Evolutionary conservation across 2,888 invertebrate species (phyloP), one percentile per base, ranked within the genome.

Genomic region (Polietes domitor): DNA sequence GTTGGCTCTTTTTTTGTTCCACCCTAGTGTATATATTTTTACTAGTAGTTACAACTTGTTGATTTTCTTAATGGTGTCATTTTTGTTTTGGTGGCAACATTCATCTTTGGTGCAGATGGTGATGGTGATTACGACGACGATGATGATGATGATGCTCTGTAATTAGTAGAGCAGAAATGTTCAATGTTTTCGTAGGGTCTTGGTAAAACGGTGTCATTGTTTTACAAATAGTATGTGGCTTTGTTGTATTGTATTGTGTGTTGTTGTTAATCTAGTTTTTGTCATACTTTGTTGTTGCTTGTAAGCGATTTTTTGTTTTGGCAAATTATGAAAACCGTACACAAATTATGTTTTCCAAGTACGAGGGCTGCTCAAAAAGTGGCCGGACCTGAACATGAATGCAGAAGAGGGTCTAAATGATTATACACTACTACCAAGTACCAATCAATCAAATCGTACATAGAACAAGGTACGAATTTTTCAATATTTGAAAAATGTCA

Each of bases 111-210:
- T n/a, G n/a, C n/a, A 12, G 47, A 1, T 47, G 47, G n/a, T n/a
- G 47, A 12, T n/a, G 47, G n/a, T 47, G n/a, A 2, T 10, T 24
- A 15, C 26, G 58, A 2, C n/a, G 19, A 24, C 9, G 7, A 9
- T 21, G n/a, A n/a, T n/a, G n/a, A n/a, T 47, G 53, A 37, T 53
- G 19, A 21, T 21, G 53, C 21, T 17, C 10, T 53, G 53, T 58
- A 26, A 58, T 58, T 58, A 58, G 58, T 58, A 58, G 58, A 58
- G 58, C 58, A 58, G 24, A 58, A 24, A 58, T 58, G 9, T 58
- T 26, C 58, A 58, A 24, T 58, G 58, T 26, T 58, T 58, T 26
- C 26, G 24, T 58, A 24, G 58, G 26, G 58, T 26, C 58, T 58
- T 58, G 58, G 24, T 15, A 58, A 58, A 58, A 26, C 26, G 26